Conservation (phyloP, 2,113 vertebrate genomes). For the Asarcornis scutulata region DNA sequence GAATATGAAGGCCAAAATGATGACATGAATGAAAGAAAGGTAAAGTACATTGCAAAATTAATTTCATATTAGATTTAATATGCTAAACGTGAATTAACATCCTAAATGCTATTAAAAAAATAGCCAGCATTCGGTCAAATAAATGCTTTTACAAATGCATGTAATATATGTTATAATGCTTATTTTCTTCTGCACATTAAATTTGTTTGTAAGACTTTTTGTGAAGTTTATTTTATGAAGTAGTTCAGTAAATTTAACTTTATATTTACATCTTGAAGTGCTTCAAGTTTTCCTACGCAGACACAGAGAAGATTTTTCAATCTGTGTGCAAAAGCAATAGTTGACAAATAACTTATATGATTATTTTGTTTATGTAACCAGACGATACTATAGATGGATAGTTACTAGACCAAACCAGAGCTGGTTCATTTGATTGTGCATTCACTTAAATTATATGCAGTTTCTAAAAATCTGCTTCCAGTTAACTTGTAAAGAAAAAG, state of each 20-base stretch:
- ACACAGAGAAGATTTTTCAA: not conserved
- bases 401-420: not conserved
- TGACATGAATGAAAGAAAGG: conserved; percentile 93
- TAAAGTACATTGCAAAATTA: conserved; percentile 54
- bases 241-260: not conserved
- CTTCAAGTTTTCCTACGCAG: not conserved
- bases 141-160: not conserved
- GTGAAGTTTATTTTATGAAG: not conserved
- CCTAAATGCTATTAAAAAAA: not conserved
- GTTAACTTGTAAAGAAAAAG: conserved; percentile 2
- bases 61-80: not conserved
- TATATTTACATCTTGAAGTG: not conserved
- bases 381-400: not conserved
- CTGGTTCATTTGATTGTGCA: not conserved
- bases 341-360: not conserved
- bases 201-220: not conserved
- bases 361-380: not conserved
- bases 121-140: not conserved
- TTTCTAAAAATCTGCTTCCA: not conserved
- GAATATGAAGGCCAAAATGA: conserved; percentile 84
- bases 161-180: not conserved
- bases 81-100: not conserved
- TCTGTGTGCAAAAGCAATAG: not conserved
- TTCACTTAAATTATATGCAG: not conserved
- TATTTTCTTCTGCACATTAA: not conserved